Conservation (phyloP, 1,140 invertebrate genomes). For the Drosophila virilis region DNA sequence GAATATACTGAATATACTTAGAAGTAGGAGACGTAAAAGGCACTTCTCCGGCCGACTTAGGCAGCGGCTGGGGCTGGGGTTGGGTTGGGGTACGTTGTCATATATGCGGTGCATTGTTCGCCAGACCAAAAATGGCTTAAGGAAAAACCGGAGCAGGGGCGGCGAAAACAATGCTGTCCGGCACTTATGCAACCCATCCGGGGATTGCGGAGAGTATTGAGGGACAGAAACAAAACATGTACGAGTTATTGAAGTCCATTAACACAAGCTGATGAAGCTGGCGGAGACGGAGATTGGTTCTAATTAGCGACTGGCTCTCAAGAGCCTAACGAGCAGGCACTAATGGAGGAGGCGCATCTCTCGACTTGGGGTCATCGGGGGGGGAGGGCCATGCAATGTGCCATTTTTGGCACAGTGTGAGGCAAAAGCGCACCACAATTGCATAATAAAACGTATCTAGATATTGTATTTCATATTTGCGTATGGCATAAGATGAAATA, state of each 20-base stretch:
- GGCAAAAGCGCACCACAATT: slow-evolving; percentile 60
- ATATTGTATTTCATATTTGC: slow-evolving; percentile 8
- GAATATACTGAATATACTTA: too few relatives aligned
- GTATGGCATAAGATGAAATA: slow-evolving; percentile 44
- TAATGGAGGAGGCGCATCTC: slow-evolving; percentile 72
- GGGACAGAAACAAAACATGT: neutral
- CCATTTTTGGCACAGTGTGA: slow-evolving; percentile 66
- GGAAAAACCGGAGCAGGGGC: neutral
- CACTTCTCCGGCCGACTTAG: neutral
- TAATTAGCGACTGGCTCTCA: slow-evolving; percentile 59
- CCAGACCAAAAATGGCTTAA: neutral
- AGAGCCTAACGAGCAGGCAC: slow-evolving; percentile 44
- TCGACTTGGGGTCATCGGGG: slow-evolving; percentile 12
- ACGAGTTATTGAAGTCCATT: slow-evolving; percentile 64
- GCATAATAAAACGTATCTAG: slow-evolving; percentile 44
- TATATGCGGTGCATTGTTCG: slow-evolving; percentile 10
- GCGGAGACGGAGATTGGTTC: slow-evolving; percentile 27
- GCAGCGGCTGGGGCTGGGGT: neutral
- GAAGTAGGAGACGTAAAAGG: neutral
- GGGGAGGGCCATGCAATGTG: slow-evolving; percentile 41
- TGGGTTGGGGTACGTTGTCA: slow-evolving; percentile 1
- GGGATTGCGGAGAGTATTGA: neutral
- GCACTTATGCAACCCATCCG: slow-evolving; percentile 19
- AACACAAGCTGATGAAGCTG: slow-evolving; percentile 39
- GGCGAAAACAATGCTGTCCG: slow-evolving; percentile 13